Conservation (phyloP, 2,888 invertebrate species). For the Plagodis dolabraria region DNA sequence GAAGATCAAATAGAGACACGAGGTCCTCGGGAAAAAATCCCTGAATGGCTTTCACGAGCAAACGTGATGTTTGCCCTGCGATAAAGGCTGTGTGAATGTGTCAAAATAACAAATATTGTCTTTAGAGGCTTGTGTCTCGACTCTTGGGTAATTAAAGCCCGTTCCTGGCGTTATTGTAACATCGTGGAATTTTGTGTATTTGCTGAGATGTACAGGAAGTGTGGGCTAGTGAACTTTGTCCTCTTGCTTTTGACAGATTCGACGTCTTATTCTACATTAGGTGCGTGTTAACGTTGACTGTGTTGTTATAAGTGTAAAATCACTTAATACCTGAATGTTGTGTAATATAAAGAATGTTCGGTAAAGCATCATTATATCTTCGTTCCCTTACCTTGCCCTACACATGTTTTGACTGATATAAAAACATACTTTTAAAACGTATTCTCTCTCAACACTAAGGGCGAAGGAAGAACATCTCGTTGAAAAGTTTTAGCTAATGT, state of each 20-base stretch:
- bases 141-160: constrained; percentile 62
- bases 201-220: constrained; percentile 32
- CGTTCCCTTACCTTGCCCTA: no score
- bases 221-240: constrained; percentile 30
- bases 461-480: no score
- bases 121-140: constrained; percentile 58
- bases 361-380: no score
- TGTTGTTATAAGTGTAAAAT: not conserved
- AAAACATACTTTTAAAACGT: no score
- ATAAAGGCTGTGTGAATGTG: constrained; percentile 84
- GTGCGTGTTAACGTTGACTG: not conserved
- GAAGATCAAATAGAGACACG: constrained; percentile 74
- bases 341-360: no score
- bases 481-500: no score
- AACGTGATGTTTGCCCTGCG: constrained; percentile 78
- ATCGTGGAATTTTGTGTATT: constrained; percentile 33
- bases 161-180: constrained; percentile 42
- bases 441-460: no score
- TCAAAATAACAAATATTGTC: constrained; percentile 84
- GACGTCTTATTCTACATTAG: constrained; percentile 9
- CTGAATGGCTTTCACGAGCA: constrained; percentile 79
- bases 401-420: no score
- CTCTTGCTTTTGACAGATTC: constrained; percentile 14
- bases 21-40: constrained; percentile 71
- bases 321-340: not conserved